Base-by-base conservation (phyloP, 2,888 invertebrate genomes). In the Pristionchus exspectatus region DNA sequence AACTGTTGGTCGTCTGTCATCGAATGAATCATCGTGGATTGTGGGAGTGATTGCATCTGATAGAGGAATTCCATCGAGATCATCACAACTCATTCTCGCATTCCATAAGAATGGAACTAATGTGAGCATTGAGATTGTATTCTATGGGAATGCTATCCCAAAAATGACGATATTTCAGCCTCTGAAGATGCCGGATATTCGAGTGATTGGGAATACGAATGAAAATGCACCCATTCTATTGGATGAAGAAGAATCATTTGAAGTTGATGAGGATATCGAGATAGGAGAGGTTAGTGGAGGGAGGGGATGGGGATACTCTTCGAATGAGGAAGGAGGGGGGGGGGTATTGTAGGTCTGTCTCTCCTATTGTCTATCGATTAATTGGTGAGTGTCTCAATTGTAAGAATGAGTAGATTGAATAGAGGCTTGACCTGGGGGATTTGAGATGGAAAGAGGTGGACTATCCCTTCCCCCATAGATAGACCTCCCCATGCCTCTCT, bases 11-110 rank as follows among this genome's bases (percentile, higher is more conserved):
- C 89, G 84, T 91, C 96, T 97, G 7, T 96, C 98, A 85, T 98
- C 98, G 95, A 98, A 97, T 95, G 98, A 98, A 95, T 97, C 97
- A 90, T 97, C 97, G 97, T 98, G 98, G 95, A 96, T 97, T 54
- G 96, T 98, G 83, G 96, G 97, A 85, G 96, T 99, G 56, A 96
- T 98, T 63, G 98, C 98, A 0, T 97, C 98, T 18, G 99, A 99
- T 96, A 98, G 98, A 98, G 98, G 98, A 2, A 93, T 94, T 88
- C 98, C 98, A 0, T 98, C 97, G 7, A 96, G 98, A 54, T 98
- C 98, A 95, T 97, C 98, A 0, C 98, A 98, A 96, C 97, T 97
- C 96, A 97, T 97, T 90, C 96, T 98, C 77, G 96, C 97, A 24
- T 97, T 99, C 69, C 97, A 96, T 90, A 96, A 98, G 30, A 92